A percentile compares a stretch with the other conserved stretches of the same genome.
These are phyloP conservation scores for Cephalotes varians DNA, from an alignment of 2,888 invertebrate genomes.

Conservation along the genomic window DNA sequence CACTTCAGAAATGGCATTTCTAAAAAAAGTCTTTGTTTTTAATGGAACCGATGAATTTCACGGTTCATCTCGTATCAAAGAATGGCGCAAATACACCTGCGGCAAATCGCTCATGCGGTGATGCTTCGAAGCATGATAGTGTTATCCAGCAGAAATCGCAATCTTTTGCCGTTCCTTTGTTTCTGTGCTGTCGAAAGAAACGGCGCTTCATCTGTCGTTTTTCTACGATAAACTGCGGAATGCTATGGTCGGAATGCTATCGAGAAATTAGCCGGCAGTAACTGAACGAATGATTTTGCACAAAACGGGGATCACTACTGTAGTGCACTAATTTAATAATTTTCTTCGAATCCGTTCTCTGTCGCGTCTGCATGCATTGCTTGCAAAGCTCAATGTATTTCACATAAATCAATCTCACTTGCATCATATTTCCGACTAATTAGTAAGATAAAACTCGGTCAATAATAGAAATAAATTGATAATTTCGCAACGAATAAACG, in stretches of 20 bases:
- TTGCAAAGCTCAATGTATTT: background rate
- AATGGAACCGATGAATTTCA: conserved; percentile 77
- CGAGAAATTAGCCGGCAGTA: conserved; percentile 47
- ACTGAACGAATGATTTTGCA: conserved; percentile 60
- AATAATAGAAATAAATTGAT: conserved; percentile 8
- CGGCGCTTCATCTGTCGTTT: conserved; percentile 56
- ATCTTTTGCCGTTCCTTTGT: conserved; percentile 55
- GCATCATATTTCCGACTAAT: background rate
- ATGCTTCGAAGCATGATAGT: conserved; percentile 52
- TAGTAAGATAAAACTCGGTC: background rate
- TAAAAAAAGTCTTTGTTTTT: conserved; percentile 60
- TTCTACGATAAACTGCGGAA: conserved; percentile 51
- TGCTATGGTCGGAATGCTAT: conserved; percentile 48
- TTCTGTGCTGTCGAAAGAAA: conserved; percentile 54
- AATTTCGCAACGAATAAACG: conserved; percentile 33
- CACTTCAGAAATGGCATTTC: conserved; percentile 63
- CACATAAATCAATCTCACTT: background rate
- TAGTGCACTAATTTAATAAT: background rate
- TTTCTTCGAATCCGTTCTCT: background rate
- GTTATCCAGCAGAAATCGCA: conserved; percentile 40
- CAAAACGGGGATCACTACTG: background rate
- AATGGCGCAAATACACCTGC: conserved; percentile 62
- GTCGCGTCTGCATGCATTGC: background rate
- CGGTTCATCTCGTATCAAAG: conserved; percentile 61
- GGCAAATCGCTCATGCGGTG: conserved; percentile 71